A percentile compares a stretch with the other conserved stretches of the same genome.
These are phyloP conservation scores for Protonemura montana DNA, from an alignment of 2,888 invertebrate species.

Conservation along the genomic window DNA sequence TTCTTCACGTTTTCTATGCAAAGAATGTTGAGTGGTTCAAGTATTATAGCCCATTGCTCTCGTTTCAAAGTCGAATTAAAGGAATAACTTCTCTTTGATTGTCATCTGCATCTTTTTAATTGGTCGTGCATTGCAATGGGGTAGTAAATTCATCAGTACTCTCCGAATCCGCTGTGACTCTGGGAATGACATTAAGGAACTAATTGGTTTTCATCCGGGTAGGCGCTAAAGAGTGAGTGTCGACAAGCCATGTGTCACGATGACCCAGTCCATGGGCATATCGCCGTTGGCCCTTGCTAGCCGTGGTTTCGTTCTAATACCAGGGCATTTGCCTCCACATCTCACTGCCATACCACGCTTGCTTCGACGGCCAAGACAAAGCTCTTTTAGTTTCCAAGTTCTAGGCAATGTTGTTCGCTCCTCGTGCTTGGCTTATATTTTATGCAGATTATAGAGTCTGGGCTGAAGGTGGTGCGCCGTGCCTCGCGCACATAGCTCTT, in stretches of 20 bases:
- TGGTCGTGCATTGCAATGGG: neutral
- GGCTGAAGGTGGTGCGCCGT: neutral
- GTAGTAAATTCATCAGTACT: neutral
- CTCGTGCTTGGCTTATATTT: neutral
- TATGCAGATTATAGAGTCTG: neutral
- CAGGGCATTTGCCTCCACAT: neutral
- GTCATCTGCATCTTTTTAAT: neutral
- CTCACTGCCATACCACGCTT: neutral
- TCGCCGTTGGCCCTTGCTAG: too few relatives aligned
- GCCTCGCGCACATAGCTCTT: neutral
- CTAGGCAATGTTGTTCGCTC: neutral
- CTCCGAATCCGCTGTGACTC: neutral
- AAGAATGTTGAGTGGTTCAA: neutral
- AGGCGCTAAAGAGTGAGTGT: too few relatives aligned
- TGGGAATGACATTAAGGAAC: neutral
- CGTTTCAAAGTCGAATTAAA: neutral
- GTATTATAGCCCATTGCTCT: neutral
- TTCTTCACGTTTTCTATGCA: neutral
- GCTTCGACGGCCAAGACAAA: neutral
- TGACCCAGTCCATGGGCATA: too few relatives aligned
- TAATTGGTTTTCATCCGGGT: neutral
- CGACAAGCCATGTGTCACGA: too few relatives aligned
- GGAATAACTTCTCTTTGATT: too few relatives aligned
- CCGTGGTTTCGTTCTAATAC: too few relatives aligned
- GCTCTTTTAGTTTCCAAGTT: neutral